These are phyloP conservation scores for Channa argus DNA, from an alignment of 2,113 vertebrate genomes.

Conservation along the genomic window DNA sequence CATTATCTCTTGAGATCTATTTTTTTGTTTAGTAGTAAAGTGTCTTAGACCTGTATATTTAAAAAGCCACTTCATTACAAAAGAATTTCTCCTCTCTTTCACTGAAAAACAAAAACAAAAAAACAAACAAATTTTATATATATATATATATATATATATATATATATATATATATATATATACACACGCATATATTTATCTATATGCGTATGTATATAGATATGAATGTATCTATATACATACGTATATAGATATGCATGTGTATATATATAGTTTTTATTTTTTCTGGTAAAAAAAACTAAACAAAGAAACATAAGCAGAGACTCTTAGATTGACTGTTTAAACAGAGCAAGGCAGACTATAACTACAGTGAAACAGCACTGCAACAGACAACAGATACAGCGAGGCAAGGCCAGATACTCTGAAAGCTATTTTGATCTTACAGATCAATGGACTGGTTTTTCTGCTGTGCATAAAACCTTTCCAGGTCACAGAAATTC, in stretches of 20 bases:
- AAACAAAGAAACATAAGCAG: background rate
- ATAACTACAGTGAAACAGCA: constrained; percentile 44
- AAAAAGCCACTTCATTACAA: background rate
- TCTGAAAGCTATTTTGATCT: constrained; percentile 18
- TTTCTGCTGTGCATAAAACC: constrained; percentile 12
- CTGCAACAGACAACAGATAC: constrained; percentile 41
- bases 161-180: too few relatives aligned
- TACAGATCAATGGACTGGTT: background rate
- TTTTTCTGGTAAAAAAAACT: background rate
- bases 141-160: too few relatives aligned
- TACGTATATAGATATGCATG: too few relatives aligned
- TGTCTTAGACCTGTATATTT: background rate
- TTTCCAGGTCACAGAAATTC: background rate
- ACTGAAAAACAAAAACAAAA: background rate
- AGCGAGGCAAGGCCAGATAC: constrained; percentile 23
- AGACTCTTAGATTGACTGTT: constrained; percentile 34
- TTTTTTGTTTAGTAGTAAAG: background rate
- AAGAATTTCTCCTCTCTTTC: too few relatives aligned
- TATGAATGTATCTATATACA: too few relatives aligned
- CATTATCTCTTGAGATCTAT: background rate
- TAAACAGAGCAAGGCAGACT: constrained; percentile 59
- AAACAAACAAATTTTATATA: background rate
- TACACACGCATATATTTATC: too few relatives aligned
- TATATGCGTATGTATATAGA: too few relatives aligned
- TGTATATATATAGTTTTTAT: too few relatives aligned